Conservation (phyloP, 2,797 vertebrate species). For the Pseudomugil gertrudae region DNA sequence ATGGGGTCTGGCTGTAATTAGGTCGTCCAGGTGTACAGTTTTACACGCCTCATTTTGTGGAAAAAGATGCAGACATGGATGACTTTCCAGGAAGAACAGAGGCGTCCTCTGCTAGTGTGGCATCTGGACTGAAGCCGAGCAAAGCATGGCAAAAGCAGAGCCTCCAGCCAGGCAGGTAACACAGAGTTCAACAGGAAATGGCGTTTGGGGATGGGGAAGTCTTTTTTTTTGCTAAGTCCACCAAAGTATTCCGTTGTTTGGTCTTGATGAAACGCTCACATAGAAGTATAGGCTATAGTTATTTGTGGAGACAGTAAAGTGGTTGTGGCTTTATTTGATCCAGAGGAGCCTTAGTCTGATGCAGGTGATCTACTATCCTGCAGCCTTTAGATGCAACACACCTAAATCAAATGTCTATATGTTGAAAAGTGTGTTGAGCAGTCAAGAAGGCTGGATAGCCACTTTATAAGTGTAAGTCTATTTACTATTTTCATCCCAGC, state of each 20-base stretch:
- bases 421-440: too few species aligned
- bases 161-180: slow-evolving; percentile 58
- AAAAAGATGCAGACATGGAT: slow-evolving; percentile 14
- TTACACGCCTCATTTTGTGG: slow-evolving; percentile 45
- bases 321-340: slow-evolving; percentile 22
- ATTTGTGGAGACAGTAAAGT: slow-evolving; percentile 31
- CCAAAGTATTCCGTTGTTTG: slow-evolving; percentile 51
- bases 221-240: slow-evolving; percentile 53
- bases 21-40: slow-evolving; percentile 59
- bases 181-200: slow-evolving; percentile 76
- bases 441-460: too few species aligned
- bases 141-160: slow-evolving; percentile 38
- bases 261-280: slow-evolving; percentile 40
- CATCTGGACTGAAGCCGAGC: slow-evolving; percentile 63
- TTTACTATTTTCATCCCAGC: too few species aligned
- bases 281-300: slow-evolving; percentile 27
- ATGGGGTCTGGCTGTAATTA: slow-evolving; percentile 55
- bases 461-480: too few species aligned
- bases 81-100: slow-evolving; percentile 52
- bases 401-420: too few species aligned
- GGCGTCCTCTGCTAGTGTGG: slow-evolving; percentile 59
- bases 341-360: too few species aligned
- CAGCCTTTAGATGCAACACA: too few species aligned
- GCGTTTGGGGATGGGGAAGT: slow-evolving; percentile 50
- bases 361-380: too few species aligned